Percentiles rank a stretch among this genome's conserved stretches.
Conservation (phyloP, 2,797 vertebrate species). For the Hydrolagus colliei region DNA sequence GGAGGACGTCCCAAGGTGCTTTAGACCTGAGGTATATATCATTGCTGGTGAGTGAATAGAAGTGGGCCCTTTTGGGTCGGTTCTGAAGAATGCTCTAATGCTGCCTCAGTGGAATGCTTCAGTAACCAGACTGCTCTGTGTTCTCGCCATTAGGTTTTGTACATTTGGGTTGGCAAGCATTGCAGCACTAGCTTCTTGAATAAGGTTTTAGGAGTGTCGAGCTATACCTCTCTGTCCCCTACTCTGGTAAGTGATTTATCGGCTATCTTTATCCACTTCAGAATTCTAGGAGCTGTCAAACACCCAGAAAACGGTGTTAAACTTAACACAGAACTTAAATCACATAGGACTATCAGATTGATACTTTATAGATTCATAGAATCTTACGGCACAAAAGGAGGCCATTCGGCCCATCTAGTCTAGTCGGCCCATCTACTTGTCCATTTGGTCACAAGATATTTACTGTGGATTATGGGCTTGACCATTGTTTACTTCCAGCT, state of each 20-base stretch:
- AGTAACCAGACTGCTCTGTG: not conserved
- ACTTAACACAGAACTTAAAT: too few species aligned
- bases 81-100: not conserved
- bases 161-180: slow-evolving; percentile 11
- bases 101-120: not conserved
- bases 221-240: not conserved
- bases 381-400: too few species aligned
- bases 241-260: slow-evolving; percentile 16
- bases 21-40: not conserved
- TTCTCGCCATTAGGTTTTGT: not conserved
- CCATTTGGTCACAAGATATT: too few species aligned
- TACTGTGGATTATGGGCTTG: too few species aligned
- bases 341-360: too few species aligned
- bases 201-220: not conserved
- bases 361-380: too few species aligned
- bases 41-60: not conserved
- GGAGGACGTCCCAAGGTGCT: too few species aligned
- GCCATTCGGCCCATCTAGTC: too few species aligned
- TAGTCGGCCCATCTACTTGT: too few species aligned
- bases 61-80: not conserved
- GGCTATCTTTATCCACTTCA: not conserved
- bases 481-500: too few species aligned
- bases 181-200: slow-evolving; percentile 1
- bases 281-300: too few species aligned
- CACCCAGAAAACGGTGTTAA: too few species aligned